Percentiles rank a stretch among this genome's conserved stretches.
phyloP scores from a whole-genome alignment of 2,797 vertebrate species.

The Gymnothorax javanicus region DNA sequence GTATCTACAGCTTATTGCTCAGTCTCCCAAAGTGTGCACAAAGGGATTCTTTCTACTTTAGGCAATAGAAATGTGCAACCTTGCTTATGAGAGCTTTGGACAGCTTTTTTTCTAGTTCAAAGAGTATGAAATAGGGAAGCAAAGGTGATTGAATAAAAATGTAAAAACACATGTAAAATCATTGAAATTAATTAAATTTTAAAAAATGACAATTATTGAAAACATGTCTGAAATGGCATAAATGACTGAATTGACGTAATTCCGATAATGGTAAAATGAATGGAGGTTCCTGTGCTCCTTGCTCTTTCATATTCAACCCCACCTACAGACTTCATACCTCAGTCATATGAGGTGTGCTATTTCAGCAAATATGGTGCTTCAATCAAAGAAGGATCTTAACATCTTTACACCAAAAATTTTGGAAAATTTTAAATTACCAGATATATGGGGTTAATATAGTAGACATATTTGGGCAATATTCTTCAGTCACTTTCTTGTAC shows the following conservation, averaged over 20 bases:
- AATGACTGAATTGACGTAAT: neutral
- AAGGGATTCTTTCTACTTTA: neutral
- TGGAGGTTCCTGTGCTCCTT: neutral
- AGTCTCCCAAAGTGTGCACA: neutral
- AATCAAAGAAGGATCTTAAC: neutral
- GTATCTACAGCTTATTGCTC: neutral
- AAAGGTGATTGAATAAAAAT: neutral
- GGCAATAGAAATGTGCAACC: neutral
- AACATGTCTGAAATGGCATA: neutral
- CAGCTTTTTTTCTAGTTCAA: neutral
- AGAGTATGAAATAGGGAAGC: neutral
- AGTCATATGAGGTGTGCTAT: neutral
- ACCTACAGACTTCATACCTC: neutral
- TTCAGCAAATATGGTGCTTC: neutral
- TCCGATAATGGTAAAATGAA: neutral
- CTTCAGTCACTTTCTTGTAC: slow-evolving; percentile 1
- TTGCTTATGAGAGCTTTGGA: slow-evolving; percentile 10
- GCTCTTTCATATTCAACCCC: slow-evolving; percentile 18
- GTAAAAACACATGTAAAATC: neutral
- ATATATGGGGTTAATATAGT: neutral
- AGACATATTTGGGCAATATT: slow-evolving; percentile 14
- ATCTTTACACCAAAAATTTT: neutral
- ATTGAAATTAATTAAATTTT: neutral
- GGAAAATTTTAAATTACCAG: neutral
- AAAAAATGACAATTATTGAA: neutral